These are phyloP conservation scores for Ecliptopera silaceata DNA, from an alignment of 2,888 invertebrate genomes.

Conservation along the genomic window DNA sequence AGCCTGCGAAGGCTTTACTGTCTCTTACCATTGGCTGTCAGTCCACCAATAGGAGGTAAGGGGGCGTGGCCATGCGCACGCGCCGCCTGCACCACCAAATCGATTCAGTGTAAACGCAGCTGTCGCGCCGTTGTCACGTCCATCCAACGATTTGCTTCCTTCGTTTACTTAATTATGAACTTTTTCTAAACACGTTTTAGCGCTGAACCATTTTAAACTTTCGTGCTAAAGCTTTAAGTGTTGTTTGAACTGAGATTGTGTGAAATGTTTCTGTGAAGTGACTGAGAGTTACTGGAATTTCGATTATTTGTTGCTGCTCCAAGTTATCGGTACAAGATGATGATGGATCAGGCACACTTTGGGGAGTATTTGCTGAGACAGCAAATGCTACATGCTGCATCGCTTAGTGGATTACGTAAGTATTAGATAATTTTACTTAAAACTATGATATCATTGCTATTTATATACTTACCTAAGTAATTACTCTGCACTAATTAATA, in stretches of 20 bases:
- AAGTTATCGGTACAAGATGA: conserved; percentile 56
- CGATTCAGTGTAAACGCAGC: conserved; percentile 73
- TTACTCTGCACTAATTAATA: too few species aligned
- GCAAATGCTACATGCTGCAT: conserved; percentile 78
- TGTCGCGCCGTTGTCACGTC: conserved; percentile 66
- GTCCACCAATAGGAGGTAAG: conserved; percentile 54
- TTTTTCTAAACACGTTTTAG: conserved; percentile 58
- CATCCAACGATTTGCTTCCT: conserved; percentile 38
- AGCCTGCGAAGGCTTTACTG: conserved; percentile 58
- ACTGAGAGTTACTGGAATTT: conserved; percentile 46
- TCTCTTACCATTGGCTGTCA: conserved; percentile 58
- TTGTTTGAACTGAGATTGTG: conserved; percentile 39
- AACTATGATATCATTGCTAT: background rate
- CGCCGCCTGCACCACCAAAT: conserved; percentile 65
- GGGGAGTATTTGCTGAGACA: conserved; percentile 78
- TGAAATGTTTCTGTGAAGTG: conserved; percentile 71
- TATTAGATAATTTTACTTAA: conserved; percentile 26
- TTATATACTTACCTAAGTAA: too few species aligned
- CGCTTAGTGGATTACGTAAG: conserved; percentile 75
- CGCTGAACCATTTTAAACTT: conserved; percentile 41
- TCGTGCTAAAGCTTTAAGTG: conserved; percentile 36
- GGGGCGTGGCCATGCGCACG: conserved; percentile 71
- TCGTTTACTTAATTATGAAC: conserved; percentile 65
- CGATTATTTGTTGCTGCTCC: conserved; percentile 44
- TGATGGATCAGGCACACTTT: conserved; percentile 80